Base-by-base conservation (phyloP, 2,113 vertebrate species). In the Halcyon malimbica region DNA sequence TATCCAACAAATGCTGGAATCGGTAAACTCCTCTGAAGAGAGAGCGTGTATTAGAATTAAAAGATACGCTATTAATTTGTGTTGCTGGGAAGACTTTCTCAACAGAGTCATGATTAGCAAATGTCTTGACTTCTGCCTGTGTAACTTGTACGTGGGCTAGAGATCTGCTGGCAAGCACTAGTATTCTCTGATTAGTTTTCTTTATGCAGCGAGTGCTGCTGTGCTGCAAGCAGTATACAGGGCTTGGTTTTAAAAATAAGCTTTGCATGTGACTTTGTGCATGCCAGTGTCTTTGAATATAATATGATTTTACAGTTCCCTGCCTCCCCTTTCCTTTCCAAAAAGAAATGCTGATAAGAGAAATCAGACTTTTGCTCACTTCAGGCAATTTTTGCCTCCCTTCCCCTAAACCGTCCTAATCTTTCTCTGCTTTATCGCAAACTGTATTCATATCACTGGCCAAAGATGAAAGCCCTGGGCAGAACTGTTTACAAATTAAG, bases 201-300 rank as follows among this genome's bases (percentile, higher is more conserved):
- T 86, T 79, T 76, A 50, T 89, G 89, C 74, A 54, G 56, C 0
- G 16, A 73, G 51, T 28, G 59, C 56, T 81, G 57, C 89, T 86
- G 89, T 84, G 88, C 70, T 68, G 46, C 83, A 57, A 78, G 87
- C 65, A 64, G 57, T 15, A 16, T 53, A 21, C 24, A 71, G 69
- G 46, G 53, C 44, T 92, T 87, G 73, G 73, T 46, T 93, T 95
- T 92, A 79, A 94, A 83, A 95, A 80, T 54, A 90, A 89, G 71
- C 90, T 92, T 87, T 94, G 65, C 89, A 44, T 69, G 57, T 89
- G 92, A 81, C 77, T 91, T 71, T 70, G 33, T 71, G 35, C 8
- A 0, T 81, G 69, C 29, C 48, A 56, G 9, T 76, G 69, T 39
- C 83, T 94, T 77, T 74, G 75, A 79, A 67, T 75, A 10, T 87